These are phyloP conservation scores for Ciona savignyi DNA, from an alignment of 23 tunicate species.

Conservation along the genomic window DNA sequence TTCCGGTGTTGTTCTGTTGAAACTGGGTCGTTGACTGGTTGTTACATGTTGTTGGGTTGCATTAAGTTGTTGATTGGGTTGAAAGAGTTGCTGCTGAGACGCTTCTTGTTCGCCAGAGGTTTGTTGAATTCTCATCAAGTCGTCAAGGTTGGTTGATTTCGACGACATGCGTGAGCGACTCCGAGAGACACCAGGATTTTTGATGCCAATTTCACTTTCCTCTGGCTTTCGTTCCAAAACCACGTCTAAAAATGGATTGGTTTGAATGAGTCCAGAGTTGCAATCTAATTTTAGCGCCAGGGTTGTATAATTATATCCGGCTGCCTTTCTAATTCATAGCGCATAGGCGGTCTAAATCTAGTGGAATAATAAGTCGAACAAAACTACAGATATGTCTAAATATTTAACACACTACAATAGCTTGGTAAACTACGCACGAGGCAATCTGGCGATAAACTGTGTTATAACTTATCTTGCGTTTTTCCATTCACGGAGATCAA, in stretches of 20 bases:
- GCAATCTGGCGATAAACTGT: too few species aligned
- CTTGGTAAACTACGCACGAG: too few species aligned
- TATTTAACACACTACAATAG: too few species aligned
- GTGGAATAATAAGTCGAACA: too few species aligned
- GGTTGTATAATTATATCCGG: too few species aligned
- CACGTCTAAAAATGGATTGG: background rate
- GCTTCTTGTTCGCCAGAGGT: background rate
- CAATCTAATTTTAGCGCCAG: too few species aligned
- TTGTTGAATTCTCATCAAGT: background rate
- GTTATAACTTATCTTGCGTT: too few species aligned
- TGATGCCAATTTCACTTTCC: background rate
- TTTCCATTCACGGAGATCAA: too few species aligned
- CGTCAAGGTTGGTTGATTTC: background rate
- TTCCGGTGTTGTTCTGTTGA: background rate
- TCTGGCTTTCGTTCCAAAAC: background rate
- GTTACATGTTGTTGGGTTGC: background rate
- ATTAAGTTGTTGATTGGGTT: background rate
- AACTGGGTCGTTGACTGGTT: background rate
- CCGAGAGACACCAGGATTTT: background rate
- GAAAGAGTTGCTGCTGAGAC: background rate
- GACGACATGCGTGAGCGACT: constrained; percentile 1
- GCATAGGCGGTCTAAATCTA: too few species aligned
- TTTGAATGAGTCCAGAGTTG: too few species aligned
- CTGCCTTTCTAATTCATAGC: too few species aligned
- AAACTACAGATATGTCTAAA: too few species aligned